Evolutionary conservation across 2,797 vertebrate species (phyloP).

Genomic region (Chaetodon trifasciatus): DNA sequence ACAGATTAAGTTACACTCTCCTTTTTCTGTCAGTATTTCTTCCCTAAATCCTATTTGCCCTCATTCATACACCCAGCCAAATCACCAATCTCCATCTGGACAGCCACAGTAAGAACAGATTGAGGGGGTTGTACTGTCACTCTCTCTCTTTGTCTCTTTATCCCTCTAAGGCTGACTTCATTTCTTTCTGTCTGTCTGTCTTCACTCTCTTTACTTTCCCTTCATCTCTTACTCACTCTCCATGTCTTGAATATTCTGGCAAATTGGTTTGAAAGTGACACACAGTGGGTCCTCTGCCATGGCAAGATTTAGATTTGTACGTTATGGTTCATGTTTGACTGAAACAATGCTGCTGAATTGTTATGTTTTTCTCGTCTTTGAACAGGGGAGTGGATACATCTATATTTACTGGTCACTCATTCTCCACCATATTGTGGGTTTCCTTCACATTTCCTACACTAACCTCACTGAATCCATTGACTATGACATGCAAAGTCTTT

Average conservation of each 20-base stretch:
- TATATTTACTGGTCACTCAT: background rate
- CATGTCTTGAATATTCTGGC: background rate
- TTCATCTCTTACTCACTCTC: background rate
- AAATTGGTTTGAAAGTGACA: conserved; percentile 3
- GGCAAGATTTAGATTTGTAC: background rate
- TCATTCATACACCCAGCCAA: conserved; percentile 1
- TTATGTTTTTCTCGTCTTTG: background rate
- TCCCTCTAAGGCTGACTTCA: background rate
- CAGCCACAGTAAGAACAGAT: conserved; percentile 30
- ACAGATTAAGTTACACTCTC: conserved; percentile 20
- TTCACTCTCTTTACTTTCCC: background rate
- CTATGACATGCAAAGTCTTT: background rate
- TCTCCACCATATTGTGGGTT: background rate
- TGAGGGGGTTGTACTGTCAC: conserved; percentile 17
- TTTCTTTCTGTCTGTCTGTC: background rate
- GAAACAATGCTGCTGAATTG: background rate
- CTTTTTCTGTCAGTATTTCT: conserved; percentile 17
- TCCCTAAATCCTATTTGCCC: conserved; percentile 26
- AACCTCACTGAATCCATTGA: background rate
- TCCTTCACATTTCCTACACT: background rate
- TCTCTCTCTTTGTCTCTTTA: conserved; percentile 26
- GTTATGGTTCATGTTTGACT: background rate
- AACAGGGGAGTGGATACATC: background rate
- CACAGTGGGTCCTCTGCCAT: background rate
- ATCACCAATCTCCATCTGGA: conserved; percentile 34